These are phyloP conservation scores for Hedychridium roseum DNA, from an alignment of 2,888 invertebrate genomes.

Conservation along the genomic window DNA sequence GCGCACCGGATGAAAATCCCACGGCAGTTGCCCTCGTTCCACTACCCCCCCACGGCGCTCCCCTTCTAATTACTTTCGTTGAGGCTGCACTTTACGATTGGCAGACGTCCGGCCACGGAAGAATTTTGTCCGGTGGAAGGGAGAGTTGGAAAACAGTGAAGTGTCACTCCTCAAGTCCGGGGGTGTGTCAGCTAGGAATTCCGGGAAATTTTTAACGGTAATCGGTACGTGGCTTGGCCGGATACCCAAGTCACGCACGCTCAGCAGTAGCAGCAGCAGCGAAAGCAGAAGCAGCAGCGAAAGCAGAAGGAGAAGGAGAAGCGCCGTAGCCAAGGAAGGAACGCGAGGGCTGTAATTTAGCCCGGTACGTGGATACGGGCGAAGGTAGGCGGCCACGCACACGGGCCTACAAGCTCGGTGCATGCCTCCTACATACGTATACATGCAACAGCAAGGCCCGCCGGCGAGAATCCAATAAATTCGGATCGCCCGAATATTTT, in stretches of 20 bases:
- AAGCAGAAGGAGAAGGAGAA: neutral
- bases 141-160: too few species aligned
- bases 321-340: neutral
- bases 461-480: conserved; percentile 35
- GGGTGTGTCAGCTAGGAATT: conserved; percentile 36
- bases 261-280: conserved; percentile 10
- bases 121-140: too few species aligned
- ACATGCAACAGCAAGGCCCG: conserved; percentile 15
- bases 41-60: neutral
- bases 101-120: too few species aligned
- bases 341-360: neutral
- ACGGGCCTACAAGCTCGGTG: neutral
- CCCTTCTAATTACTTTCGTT: neutral
- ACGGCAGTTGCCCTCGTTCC: too few species aligned
- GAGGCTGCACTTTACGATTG: too few species aligned
- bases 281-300: conserved; percentile 1
- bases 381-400: conserved; percentile 5
- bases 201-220: conserved; percentile 44
- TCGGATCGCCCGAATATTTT: conserved; percentile 27
- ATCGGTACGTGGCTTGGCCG: conserved; percentile 32
- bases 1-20: too few species aligned
- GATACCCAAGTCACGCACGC: conserved; percentile 40
- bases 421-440: conserved; percentile 4
- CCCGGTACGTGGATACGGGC: neutral
- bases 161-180: too few species aligned